phyloP scores from a whole-genome alignment of 1,140 invertebrate species.

The Nephila pilipes region DNA sequence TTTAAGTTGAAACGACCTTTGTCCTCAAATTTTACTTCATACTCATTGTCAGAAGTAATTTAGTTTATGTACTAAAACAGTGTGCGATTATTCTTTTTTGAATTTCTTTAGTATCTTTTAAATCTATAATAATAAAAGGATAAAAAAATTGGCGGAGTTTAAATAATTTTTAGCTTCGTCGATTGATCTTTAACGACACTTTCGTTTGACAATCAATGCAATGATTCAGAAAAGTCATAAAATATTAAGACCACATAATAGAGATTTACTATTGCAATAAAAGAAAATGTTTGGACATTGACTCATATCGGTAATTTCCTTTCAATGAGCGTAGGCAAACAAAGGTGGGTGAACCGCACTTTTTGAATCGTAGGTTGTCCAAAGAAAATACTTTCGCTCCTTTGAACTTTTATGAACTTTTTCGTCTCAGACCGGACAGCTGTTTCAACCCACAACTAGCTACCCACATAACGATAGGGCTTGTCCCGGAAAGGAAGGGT shows the following conservation, averaged over 20 bases:
- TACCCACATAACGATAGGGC: slow-evolving; percentile 55
- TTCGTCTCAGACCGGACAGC: slow-evolving; percentile 19
- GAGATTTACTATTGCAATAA: background rate
- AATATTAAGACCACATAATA: background rate
- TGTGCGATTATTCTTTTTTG: too few species aligned
- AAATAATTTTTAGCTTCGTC: too few species aligned
- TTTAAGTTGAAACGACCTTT: too few species aligned
- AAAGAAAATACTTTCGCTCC: slow-evolving; percentile 52
- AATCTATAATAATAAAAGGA: too few species aligned
- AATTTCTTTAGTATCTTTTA: too few species aligned
- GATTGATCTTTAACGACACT: too few species aligned
- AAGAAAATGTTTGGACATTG: slow-evolving; percentile 1
- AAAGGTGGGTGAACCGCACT: slow-evolving; percentile 45
- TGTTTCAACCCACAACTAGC: slow-evolving; percentile 32
- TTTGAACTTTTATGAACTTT: slow-evolving; percentile 70
- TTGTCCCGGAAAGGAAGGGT: slow-evolving; percentile 33
- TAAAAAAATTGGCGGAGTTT: too few species aligned
- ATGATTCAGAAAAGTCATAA: background rate
- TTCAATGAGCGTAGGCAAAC: slow-evolving; percentile 39
- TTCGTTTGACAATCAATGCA: too few species aligned
- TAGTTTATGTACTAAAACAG: too few species aligned
- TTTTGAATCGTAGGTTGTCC: background rate
- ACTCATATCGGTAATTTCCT: background rate
- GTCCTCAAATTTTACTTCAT: too few species aligned
- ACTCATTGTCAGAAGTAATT: too few species aligned